A percentile compares a stretch with the other conserved stretches of the same genome.
Evolutionary conservation across 2,888 invertebrate genomes (phyloP).

Genomic region (Leucania comma): DNA sequence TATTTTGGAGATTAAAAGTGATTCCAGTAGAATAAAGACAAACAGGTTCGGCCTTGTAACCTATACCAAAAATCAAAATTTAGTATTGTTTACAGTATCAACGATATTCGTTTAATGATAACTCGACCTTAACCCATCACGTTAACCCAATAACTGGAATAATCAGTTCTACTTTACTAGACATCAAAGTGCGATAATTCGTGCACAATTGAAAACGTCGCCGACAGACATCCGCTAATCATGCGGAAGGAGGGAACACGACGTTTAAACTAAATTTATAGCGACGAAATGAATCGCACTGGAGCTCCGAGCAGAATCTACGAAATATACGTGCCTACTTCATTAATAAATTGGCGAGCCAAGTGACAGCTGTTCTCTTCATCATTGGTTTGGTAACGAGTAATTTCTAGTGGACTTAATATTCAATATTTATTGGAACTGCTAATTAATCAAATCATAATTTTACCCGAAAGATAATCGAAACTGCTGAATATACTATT

Average conservation of each 20-base stretch:
- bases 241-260: slow-evolving; percentile 73
- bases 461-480: no score
- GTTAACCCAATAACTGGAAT: slow-evolving; percentile 48
- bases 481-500: no score
- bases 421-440: slow-evolving; percentile 1
- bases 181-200: slow-evolving; percentile 69
- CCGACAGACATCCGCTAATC: slow-evolving; percentile 77
- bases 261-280: slow-evolving; percentile 76
- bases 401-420: slow-evolving; percentile 1
- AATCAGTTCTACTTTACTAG: slow-evolving; percentile 55
- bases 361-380: slow-evolving; percentile 64
- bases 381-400: slow-evolving; percentile 40
- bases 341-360: slow-evolving; percentile 66
- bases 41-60: no score
- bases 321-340: slow-evolving; percentile 59
- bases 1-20: no score
- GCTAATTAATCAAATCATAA: no score
- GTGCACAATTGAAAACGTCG: slow-evolving; percentile 71
- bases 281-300: slow-evolving; percentile 71
- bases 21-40: no score
- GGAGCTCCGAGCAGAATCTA: slow-evolving; percentile 61
- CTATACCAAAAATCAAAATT: no score
- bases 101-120: not conserved
- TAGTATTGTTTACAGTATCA: not conserved
- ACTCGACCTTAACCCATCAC: slow-evolving; percentile 17